Conservation (phyloP, 2,797 vertebrate species). For the Pteronotus mesoamericanus region DNA sequence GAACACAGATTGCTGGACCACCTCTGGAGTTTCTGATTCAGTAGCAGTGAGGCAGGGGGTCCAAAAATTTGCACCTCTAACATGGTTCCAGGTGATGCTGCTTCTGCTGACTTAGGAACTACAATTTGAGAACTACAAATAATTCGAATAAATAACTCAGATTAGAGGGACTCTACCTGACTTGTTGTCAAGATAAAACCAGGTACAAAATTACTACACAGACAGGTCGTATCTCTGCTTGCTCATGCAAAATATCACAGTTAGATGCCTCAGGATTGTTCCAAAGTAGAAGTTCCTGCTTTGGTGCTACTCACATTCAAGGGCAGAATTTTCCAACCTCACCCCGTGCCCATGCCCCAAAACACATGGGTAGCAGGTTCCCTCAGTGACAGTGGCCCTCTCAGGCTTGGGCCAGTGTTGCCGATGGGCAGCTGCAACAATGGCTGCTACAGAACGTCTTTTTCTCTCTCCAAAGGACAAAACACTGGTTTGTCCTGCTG, state of each 20-base stretch:
- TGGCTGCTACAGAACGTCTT: not conserved
- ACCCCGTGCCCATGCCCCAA: not conserved
- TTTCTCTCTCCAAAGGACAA: not conserved
- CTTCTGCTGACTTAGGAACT: not conserved
- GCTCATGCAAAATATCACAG: not conserved
- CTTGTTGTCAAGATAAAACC: slow-evolving; percentile 7
- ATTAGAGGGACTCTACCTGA: not conserved
- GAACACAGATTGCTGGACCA: not conserved
- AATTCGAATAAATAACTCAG: slow-evolving; percentile 18
- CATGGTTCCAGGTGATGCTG: not conserved
- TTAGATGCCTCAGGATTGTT: not conserved
- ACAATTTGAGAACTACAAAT: not conserved
- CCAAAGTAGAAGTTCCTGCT: slow-evolving; percentile 27
- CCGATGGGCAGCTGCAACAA: not conserved
- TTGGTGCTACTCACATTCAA: not conserved
- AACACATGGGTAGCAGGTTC: not conserved
- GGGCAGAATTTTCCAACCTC: not conserved
- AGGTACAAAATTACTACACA: not conserved
- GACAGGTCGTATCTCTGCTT: not conserved
- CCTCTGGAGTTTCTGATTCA: not conserved
- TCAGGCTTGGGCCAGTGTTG: not conserved
- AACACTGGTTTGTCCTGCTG: not conserved
- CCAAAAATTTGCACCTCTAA: not conserved
- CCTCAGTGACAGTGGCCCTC: not conserved
- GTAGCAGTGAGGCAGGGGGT: not conserved